A percentile compares a stretch with the other conserved stretches of the same genome.
Evolutionary conservation across 2,113 vertebrate genomes (phyloP).

Genomic region (Cephalopholis sonnerati): DNA sequence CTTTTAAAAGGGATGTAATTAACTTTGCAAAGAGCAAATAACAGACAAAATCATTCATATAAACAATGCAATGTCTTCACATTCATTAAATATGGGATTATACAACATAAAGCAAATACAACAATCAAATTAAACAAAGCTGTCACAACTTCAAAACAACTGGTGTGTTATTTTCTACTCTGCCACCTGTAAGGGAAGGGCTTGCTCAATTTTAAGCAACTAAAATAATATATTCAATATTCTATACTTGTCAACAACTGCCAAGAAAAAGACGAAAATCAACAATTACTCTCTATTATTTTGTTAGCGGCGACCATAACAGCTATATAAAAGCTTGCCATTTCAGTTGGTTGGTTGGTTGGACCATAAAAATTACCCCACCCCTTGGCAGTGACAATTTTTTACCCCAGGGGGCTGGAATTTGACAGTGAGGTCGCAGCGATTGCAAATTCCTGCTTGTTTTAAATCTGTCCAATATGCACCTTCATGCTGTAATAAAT

Average conservation of each 20-base stretch:
- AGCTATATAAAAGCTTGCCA: no score
- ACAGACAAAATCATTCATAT: slow-evolving; percentile 14
- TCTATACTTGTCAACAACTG: background rate
- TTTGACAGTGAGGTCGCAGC: no score
- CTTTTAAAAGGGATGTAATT: slow-evolving; percentile 42
- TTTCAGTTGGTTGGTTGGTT: no score
- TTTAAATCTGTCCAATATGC: no score
- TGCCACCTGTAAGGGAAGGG: background rate
- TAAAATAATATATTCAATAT: background rate
- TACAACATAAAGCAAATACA: background rate
- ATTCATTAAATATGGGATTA: slow-evolving; percentile 6
- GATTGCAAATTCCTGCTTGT: no score
- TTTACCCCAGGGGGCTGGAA: no score
- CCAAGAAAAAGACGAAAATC: background rate
- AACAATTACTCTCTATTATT: background rate
- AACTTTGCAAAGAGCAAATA: slow-evolving; percentile 25
- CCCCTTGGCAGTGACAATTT: no score
- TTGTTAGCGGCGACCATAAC: no score
- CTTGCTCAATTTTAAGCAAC: background rate
- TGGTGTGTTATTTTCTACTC: background rate
- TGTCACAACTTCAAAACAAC: background rate
- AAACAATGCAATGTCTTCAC: background rate
- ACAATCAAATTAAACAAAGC: background rate
- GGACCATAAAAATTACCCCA: no score
- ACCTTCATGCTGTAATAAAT: no score